Evolutionary conservation across 1,140 invertebrate genomes (phyloP).

Genomic region (Agrypnia vestita): DNA sequence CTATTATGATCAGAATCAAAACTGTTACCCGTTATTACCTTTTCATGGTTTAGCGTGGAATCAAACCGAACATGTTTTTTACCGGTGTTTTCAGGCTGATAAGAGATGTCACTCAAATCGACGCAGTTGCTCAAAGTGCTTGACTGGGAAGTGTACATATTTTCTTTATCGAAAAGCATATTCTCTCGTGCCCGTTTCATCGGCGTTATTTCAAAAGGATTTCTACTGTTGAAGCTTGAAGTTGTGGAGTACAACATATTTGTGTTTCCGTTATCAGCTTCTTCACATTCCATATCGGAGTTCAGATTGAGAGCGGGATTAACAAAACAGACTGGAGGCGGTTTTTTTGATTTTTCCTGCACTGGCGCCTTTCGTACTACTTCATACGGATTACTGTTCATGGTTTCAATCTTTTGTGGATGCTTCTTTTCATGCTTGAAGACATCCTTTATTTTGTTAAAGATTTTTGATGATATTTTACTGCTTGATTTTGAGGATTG

Average conservation of each 20-base stretch:
- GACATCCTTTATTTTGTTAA: constrained; percentile 70
- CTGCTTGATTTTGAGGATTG: constrained; percentile 48
- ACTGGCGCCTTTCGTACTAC: constrained; percentile 67
- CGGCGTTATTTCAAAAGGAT: constrained; percentile 53
- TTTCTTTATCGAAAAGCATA: constrained; percentile 50
- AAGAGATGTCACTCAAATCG: constrained; percentile 45
- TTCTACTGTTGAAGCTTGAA: constrained; percentile 35
- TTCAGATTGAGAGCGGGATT: constrained; percentile 70
- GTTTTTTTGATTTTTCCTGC: constrained; percentile 63
- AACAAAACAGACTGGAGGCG: constrained; percentile 65
- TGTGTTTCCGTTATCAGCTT: constrained; percentile 63
- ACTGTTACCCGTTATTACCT: constrained; percentile 71
- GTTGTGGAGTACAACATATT: neutral
- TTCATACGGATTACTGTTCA: constrained; percentile 69
- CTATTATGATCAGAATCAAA: constrained; percentile 64
- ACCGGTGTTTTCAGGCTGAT: constrained; percentile 62
- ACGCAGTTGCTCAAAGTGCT: constrained; percentile 23
- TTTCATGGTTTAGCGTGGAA: constrained; percentile 70
- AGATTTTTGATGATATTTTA: constrained; percentile 70
- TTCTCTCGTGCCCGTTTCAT: constrained; percentile 36
- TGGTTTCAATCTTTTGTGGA: constrained; percentile 57
- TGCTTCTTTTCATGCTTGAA: constrained; percentile 69
- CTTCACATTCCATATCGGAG: constrained; percentile 70
- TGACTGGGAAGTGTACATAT: constrained; percentile 33
- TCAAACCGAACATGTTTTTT: constrained; percentile 72